Evolutionary conservation across 2,888 invertebrate species (phyloP), one percentile per base, ranked within the genome.

Genomic region (Ochropleura plecta): DNA sequence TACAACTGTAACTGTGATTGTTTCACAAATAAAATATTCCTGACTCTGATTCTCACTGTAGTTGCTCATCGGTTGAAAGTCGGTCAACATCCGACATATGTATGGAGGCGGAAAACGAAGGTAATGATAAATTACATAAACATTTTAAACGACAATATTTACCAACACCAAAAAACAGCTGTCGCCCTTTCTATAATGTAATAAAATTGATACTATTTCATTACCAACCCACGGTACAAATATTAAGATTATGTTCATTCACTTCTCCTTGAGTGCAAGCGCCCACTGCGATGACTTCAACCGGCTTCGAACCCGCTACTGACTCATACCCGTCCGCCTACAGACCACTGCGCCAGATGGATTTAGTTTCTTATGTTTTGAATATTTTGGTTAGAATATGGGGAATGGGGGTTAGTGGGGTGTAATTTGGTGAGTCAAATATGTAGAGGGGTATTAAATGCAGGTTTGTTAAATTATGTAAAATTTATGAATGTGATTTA

Each of bases 261-360:
- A 76, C 82, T 83, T 87, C 66, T 79, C 89, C 89, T 89, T 89
- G 88, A 82, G 81, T 77, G 67, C 67, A 78, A 70, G 85, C 83
- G 84, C 90, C 88, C 84, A 88, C 88, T 30, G 69, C 75, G 79
- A 84, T 89, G 91, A 90, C 89, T 88, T 88, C 88, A 91, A 79
- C 83, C 74, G 78, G 87, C 83, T 73, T 84, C 88, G 86, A 89
- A 90, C 88, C 84, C 67, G 88, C 89, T 75, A 78, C 81, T 89
- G 91, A 89, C 73, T 90, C 90, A 89, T 76, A 85, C 85, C 73
- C 72, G 86, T 85, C 85, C 89, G 91, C 91, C 91, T 86, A 87
- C 91, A 48, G 64, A 20, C 18, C 3, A 73, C 71, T 44, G 80
- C 46, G 62, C 75, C 85, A 87, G 85, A 87, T 86, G 87, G 78